Percentiles rank a stretch among this genome's conserved stretches.
Conservation (phyloP, 2,113 vertebrate genomes). For the Ictidomys tridecemlineatus region DNA sequence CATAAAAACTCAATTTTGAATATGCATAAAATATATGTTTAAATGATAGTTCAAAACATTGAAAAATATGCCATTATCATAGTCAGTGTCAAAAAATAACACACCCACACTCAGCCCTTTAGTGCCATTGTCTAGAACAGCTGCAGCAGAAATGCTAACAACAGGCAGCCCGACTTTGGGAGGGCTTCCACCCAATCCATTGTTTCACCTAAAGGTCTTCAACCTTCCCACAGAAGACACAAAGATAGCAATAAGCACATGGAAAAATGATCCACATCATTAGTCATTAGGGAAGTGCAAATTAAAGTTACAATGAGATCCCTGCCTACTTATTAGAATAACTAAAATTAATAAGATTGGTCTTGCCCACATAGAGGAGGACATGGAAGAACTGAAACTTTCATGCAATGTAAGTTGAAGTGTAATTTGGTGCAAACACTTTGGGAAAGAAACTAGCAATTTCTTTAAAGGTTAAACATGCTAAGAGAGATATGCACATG, state of each 20-base stretch:
- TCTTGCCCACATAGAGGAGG: background rate
- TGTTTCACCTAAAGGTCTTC: background rate
- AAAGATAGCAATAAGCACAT: background rate
- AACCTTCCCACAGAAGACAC: background rate
- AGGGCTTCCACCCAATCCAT: background rate
- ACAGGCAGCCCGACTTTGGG: background rate
- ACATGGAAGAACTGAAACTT: background rate
- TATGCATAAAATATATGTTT: background rate
- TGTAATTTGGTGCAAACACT: background rate
- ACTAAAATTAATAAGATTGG: constrained; percentile 1
- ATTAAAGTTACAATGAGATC: background rate
- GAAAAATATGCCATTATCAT: constrained; percentile 5
- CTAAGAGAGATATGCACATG: background rate
- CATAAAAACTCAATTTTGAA: constrained; percentile 24
- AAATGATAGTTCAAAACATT: background rate
- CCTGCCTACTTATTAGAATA: background rate
- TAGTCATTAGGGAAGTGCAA: background rate
- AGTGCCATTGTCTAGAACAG: background rate
- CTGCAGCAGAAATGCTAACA: background rate
- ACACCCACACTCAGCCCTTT: background rate
- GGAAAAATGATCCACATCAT: background rate
- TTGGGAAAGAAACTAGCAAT: background rate
- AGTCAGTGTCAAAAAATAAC: background rate
- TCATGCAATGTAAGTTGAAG: background rate
- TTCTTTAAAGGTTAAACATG: constrained; percentile 37